These are phyloP conservation scores for Oceanites oceanicus DNA, from an alignment of 2,113 vertebrate species.

Conservation along the genomic window DNA sequence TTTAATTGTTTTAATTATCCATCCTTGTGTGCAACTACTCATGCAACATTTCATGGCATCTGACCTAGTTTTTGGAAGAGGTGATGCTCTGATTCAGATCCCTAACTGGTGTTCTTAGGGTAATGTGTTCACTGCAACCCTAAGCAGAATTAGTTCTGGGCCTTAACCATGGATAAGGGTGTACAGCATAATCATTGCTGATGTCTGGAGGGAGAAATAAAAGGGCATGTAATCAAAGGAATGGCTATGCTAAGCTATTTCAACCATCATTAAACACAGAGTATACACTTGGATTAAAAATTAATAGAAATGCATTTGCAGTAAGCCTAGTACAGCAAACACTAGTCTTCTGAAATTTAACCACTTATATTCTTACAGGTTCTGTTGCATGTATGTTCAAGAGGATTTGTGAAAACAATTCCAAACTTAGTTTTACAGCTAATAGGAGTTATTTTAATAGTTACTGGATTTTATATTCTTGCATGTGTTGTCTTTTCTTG, in stretches of 20 bases:
- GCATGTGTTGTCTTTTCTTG: not conserved
- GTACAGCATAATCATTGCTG: not conserved
- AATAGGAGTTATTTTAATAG: not conserved
- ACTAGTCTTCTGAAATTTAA: slow-evolving; percentile 20
- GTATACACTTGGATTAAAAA: not conserved
- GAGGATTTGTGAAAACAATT: slow-evolving; percentile 32
- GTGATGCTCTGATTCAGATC: not conserved
- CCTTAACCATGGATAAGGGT: not conserved
- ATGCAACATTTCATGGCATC: not conserved
- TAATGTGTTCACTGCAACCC: not conserved
- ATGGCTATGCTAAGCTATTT: not conserved
- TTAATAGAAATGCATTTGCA: not conserved
- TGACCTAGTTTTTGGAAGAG: not conserved
- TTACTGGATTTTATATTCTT: not conserved
- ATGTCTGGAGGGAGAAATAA: not conserved
- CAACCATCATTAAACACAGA: not conserved
- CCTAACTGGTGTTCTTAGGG: not conserved
- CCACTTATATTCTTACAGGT: slow-evolving; percentile 42
- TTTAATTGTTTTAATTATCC: not conserved
- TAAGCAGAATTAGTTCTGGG: not conserved
- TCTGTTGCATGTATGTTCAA: slow-evolving; percentile 22
- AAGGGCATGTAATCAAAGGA: not conserved
- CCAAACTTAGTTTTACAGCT: not conserved
- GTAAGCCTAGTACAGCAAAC: not conserved
- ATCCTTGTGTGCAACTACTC: not conserved